Percentiles rank a stretch among this genome's conserved stretches.
Conservation (phyloP, 2,113 vertebrate species). For the Ursus arctos region DNA sequence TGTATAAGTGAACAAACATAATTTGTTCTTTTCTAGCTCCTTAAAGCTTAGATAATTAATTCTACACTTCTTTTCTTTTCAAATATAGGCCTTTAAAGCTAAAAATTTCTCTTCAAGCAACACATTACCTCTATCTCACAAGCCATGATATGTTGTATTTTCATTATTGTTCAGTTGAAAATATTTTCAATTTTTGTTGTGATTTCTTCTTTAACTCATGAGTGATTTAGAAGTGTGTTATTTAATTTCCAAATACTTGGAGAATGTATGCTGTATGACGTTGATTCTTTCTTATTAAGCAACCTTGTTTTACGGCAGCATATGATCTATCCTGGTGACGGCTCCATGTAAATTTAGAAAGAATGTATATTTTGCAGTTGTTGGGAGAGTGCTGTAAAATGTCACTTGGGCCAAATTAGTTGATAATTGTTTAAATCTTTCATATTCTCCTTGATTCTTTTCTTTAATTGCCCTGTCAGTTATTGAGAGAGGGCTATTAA, state of each 20-base stretch:
- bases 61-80: neutral
- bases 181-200: neutral
- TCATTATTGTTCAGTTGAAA: neutral
- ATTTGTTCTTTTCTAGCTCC: neutral
- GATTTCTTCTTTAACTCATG: constrained; percentile 25
- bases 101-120: neutral
- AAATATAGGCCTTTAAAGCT: neutral
- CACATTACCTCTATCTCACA: neutral
- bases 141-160: neutral
- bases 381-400: neutral
- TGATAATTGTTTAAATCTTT: constrained; percentile 8
- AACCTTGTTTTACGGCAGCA: neutral
- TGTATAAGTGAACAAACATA: neutral
- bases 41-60: neutral
- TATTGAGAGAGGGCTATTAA: neutral
- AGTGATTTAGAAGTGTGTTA: neutral
- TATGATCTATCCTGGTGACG: neutral
- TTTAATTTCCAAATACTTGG: constrained; percentile 15
- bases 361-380: neutral
- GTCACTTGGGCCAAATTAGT: neutral
- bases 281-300: neutral
- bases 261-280: neutral
- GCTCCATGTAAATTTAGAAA: neutral
- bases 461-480: neutral
- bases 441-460: neutral